A percentile compares a stretch with the other conserved stretches of the same genome.
Evolutionary conservation across 2,797 vertebrate species (phyloP).

Genomic region (Mareca strepera): DNA sequence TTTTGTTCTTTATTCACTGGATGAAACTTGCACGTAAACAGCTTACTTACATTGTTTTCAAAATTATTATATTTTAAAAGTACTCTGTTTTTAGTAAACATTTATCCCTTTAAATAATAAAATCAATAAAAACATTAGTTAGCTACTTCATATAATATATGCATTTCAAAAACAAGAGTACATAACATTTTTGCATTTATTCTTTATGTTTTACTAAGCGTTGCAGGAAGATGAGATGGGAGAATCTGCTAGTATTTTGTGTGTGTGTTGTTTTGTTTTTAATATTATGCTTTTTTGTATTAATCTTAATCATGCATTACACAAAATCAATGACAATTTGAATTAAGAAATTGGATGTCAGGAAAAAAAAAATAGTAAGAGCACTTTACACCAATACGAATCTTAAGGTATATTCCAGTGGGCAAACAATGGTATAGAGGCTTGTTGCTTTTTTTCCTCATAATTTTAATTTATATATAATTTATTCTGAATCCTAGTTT

Average conservation of each 20-base stretch:
- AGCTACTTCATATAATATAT: neutral
- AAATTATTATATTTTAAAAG: neutral
- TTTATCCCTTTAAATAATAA: neutral
- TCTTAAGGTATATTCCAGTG: neutral
- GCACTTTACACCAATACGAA: neutral
- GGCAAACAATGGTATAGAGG: neutral
- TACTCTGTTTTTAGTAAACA: neutral
- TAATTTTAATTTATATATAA: neutral
- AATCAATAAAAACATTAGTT: neutral
- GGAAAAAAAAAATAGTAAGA: neutral
- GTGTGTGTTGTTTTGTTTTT: neutral
- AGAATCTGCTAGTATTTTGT: neutral
- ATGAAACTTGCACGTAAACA: neutral
- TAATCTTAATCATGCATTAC: neutral
- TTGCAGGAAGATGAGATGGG: neutral
- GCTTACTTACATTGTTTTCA: neutral
- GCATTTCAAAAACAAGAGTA: neutral
- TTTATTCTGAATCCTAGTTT: neutral
- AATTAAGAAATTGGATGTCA: neutral
- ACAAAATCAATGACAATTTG: constrained; percentile 6
- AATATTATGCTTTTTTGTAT: neutral
- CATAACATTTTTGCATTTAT: neutral
- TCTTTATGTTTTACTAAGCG: neutral
- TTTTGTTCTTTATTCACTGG: neutral
- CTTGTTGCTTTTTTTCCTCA: neutral